These are phyloP conservation scores for Petroica traversi DNA, from an alignment of 2,113 vertebrate genomes.

Conservation along the genomic window DNA sequence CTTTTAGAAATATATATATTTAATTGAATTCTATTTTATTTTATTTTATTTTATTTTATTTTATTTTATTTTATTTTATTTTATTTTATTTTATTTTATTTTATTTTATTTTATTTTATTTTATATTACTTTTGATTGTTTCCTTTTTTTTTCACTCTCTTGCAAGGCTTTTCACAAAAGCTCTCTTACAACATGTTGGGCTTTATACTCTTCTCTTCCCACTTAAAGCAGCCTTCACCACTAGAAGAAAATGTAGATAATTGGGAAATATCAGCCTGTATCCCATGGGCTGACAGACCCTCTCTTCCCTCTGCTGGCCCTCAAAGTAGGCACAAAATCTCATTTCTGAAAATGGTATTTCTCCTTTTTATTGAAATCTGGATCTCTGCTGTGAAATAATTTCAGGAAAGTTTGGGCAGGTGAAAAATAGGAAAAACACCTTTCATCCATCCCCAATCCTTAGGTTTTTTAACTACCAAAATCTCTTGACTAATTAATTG, in stretches of 20 bases:
- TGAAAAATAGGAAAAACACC: not conserved
- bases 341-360: not conserved
- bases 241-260: not conserved
- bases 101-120: not conserved
- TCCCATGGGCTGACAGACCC: not conserved
- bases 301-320: slow-evolving; percentile 6
- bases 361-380: not conserved
- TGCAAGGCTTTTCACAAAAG: not conserved
- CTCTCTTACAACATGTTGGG: not conserved
- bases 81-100: too few species aligned
- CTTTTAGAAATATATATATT: too few species aligned
- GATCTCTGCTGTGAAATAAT: not conserved
- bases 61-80: not conserved
- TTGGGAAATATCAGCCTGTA: not conserved
- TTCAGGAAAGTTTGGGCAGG: not conserved
- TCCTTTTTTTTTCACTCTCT: not conserved
- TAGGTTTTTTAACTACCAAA: not conserved
- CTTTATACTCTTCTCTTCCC: not conserved
- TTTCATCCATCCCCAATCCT: not conserved
- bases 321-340: not conserved
- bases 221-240: not conserved
- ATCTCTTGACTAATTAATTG: not conserved
- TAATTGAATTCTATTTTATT: too few species aligned
- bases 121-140: not conserved
- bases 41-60: not conserved